Conservation (phyloP, 2,113 vertebrate species). For the Tonatia bakeri region DNA sequence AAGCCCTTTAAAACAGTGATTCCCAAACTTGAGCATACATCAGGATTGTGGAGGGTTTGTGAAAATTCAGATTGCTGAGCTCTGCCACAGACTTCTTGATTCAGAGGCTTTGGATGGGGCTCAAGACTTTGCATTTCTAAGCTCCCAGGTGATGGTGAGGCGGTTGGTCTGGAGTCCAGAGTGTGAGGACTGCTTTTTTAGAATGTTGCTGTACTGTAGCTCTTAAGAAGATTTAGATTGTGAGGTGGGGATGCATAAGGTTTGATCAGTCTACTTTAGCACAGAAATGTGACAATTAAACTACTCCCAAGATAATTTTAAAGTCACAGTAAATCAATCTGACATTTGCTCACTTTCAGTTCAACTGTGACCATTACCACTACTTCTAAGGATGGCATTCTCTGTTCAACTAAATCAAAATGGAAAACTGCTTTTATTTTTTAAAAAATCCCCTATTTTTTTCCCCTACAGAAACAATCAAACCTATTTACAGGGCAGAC, state of each 20-base stretch:
- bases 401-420: neutral
- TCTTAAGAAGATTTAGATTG: neutral
- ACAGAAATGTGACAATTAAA: neutral
- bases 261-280: neutral
- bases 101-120: neutral
- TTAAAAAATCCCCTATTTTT: neutral
- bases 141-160: neutral
- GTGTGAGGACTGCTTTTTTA: neutral
- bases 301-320: neutral
- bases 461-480: neutral
- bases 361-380: neutral
- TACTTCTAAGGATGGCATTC: neutral
- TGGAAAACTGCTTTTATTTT: neutral
- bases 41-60: neutral
- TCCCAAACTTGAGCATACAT: neutral
- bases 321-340: neutral
- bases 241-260: neutral
- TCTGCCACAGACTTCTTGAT: neutral
- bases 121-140: neutral
- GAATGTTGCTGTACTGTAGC: neutral
- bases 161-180: neutral
- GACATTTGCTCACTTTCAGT: neutral
- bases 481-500: neutral
- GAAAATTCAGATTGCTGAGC: neutral
- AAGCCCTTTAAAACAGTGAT: neutral